phyloP scores from a whole-genome alignment of 2,888 invertebrate genomes.

The Agriopis aurantiaria region DNA sequence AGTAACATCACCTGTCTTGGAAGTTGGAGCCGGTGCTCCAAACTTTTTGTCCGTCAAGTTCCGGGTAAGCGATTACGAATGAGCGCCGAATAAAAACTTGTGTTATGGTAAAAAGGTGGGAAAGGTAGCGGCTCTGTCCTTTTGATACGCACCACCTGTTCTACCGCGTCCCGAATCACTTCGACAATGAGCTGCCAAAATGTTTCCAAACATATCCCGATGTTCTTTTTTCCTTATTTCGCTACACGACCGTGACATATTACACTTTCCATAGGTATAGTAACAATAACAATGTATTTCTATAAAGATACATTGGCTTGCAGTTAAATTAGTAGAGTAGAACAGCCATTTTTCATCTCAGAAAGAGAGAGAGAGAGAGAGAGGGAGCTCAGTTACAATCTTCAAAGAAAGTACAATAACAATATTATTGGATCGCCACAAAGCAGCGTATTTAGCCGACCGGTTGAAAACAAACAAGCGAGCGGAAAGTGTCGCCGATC shows the following conservation, averaged over 20 bases:
- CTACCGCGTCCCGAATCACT: constrained; percentile 20
- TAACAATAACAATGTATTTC: too few relatives aligned
- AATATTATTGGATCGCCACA: constrained; percentile 8
- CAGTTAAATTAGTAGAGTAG: too few relatives aligned
- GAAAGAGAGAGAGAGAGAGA: background rate
- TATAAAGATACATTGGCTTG: too few relatives aligned
- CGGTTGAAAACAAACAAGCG: constrained; percentile 26
- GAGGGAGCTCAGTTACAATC: background rate
- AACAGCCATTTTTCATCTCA: too few relatives aligned
- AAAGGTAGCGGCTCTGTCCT: constrained; percentile 31
- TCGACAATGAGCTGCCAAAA: constrained; percentile 16
- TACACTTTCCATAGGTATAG: too few relatives aligned
- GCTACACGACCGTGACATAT: background rate
- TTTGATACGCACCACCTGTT: constrained; percentile 42
- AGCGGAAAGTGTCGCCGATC: constrained; percentile 22
- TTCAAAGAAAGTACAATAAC: constrained; percentile 10
- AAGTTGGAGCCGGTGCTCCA: constrained; percentile 38
- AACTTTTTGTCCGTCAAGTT: constrained; percentile 49
- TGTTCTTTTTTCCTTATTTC: constrained; percentile 4
- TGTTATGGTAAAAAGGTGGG: constrained; percentile 45
- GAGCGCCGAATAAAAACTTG: constrained; percentile 45
- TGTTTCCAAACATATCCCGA: constrained; percentile 18
- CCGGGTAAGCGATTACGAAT: constrained; percentile 46
- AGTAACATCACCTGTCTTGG: constrained; percentile 55
- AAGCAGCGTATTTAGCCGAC: constrained; percentile 10